phyloP scores from a whole-genome alignment of 1,140 invertebrate species.

The Bombus sylvicola region DNA sequence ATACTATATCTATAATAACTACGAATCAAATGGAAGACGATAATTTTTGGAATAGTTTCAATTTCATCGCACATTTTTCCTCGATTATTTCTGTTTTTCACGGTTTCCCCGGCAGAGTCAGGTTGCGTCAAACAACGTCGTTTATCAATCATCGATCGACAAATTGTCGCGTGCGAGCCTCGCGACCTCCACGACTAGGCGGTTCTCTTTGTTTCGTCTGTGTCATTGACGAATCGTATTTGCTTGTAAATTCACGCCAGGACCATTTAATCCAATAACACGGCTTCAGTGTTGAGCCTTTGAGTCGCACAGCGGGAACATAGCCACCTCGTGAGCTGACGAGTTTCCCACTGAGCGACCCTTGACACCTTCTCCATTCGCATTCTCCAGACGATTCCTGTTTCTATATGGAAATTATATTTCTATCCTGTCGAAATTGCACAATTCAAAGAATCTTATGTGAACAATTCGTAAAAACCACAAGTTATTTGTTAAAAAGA shows the following conservation, averaged over 20 bases:
- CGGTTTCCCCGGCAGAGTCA: neutral
- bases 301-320: constrained; percentile 66
- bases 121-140: neutral
- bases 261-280: constrained; percentile 70
- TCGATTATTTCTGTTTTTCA: neutral
- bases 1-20: neutral
- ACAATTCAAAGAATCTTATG: too few relatives aligned
- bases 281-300: constrained; percentile 41
- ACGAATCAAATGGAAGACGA: neutral
- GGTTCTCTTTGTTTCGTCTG: neutral
- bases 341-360: constrained; percentile 61
- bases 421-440: too few relatives aligned
- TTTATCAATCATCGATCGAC: constrained; percentile 1
- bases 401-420: neutral
- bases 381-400: constrained; percentile 7
- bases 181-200: too few relatives aligned
- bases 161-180: neutral
- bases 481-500: too few relatives aligned
- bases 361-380: constrained; percentile 50
- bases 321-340: constrained; percentile 60
- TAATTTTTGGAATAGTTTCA: neutral
- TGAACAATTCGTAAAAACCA: too few relatives aligned
- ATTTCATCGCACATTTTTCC: neutral
- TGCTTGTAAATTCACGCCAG: constrained; percentile 14
- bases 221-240: constrained; percentile 21